phyloP scores from a whole-genome alignment of 2,888 invertebrate species.

The Nymphalis urticae region DNA sequence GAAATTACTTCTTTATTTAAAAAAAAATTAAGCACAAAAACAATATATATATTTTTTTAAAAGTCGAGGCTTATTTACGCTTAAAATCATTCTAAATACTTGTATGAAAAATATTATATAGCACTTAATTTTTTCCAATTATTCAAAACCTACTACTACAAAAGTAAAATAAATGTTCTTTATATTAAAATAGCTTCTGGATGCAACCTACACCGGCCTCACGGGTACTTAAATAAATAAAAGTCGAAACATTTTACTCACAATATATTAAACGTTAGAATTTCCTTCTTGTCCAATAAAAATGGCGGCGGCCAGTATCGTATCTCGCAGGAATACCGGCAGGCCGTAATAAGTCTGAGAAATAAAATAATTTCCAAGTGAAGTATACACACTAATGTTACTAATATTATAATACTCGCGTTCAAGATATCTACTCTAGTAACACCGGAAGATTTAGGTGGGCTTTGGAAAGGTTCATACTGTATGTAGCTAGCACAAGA shows the following conservation, averaged over 20 bases:
- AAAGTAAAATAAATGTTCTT: slow-evolving; percentile 13
- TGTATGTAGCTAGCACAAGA: slow-evolving; percentile 42
- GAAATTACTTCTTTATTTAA: no score
- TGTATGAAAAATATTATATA: not conserved
- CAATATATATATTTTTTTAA: not conserved
- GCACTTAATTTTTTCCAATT: not conserved
- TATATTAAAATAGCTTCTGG: slow-evolving; percentile 32
- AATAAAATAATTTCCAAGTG: slow-evolving; percentile 78
- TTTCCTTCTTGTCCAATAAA: slow-evolving; percentile 81
- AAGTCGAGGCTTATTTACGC: not conserved
- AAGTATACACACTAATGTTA: slow-evolving; percentile 80
- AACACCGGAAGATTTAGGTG: slow-evolving; percentile 77
- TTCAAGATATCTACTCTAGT: slow-evolving; percentile 77
- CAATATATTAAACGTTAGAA: slow-evolving; percentile 76
- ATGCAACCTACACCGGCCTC: slow-evolving; percentile 34
- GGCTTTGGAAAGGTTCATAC: slow-evolving; percentile 52
- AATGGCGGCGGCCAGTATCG: slow-evolving; percentile 67
- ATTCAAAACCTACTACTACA: not conserved
- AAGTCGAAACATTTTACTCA: slow-evolving; percentile 62
- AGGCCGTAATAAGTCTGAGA: slow-evolving; percentile 76
- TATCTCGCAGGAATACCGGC: slow-evolving; percentile 71
- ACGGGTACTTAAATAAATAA: slow-evolving; percentile 55
- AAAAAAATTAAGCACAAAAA: no score
- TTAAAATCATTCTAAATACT: not conserved
- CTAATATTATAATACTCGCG: slow-evolving; percentile 79